phyloP scores from a whole-genome alignment of 1,140 invertebrate species.

The Zaprionus camerounensis region DNA sequence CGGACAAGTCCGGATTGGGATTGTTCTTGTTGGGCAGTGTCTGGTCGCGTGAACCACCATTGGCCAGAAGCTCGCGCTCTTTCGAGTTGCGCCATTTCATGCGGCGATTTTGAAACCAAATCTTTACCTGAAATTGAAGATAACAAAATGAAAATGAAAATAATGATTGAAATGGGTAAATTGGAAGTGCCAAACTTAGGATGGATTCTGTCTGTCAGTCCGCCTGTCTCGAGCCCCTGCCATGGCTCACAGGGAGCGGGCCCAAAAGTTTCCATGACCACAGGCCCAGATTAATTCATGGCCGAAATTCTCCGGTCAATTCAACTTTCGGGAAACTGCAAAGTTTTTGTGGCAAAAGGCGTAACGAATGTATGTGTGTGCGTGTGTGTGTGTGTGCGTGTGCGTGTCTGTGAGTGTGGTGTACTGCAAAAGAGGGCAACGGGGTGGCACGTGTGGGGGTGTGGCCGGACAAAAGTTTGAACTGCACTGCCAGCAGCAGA shows the following conservation, averaged over 20 bases:
- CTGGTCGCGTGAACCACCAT: conserved; percentile 96
- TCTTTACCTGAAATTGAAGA: conserved; percentile 92
- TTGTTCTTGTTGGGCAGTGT: conserved; percentile 98
- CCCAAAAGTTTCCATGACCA: conserved; percentile 64
- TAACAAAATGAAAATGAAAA: conserved; percentile 1
- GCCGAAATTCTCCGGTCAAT: conserved; percentile 32
- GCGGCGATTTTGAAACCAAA: conserved; percentile 97
- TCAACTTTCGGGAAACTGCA: conserved; percentile 53
- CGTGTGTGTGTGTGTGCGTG: neutral
- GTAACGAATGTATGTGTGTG: conserved; percentile 2
- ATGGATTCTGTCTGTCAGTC: conserved; percentile 57
- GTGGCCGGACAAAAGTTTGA: conserved; percentile 65
- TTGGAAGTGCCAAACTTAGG: conserved; percentile 42
- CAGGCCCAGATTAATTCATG: conserved; percentile 49
- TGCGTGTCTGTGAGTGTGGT: neutral
- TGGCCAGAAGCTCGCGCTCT: conserved; percentile 96
- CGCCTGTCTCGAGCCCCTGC: neutral
- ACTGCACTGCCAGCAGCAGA: conserved; percentile 78
- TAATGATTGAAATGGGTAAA: conserved; percentile 60
- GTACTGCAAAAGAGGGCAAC: neutral
- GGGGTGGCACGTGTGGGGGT: conserved; percentile 68
- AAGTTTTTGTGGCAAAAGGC: conserved; percentile 70
- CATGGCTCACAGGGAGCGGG: conserved; percentile 1
- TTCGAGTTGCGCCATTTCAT: conserved; percentile 99
- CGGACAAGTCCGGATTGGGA: conserved; percentile 97